phyloP scores from a whole-genome alignment of 2,797 vertebrate genomes.

The Morelia viridis region DNA sequence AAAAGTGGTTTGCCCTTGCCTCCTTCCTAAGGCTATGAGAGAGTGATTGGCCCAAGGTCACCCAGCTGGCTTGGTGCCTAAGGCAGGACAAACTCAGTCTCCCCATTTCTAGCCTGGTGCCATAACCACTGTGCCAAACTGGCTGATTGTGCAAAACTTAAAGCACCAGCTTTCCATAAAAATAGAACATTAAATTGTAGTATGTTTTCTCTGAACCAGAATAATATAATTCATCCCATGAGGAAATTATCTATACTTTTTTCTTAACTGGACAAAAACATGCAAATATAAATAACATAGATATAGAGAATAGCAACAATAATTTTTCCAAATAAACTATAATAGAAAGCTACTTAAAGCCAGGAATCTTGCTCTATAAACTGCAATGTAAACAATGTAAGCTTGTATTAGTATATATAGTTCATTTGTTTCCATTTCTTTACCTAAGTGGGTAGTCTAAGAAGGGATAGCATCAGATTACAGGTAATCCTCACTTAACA shows the following conservation, averaged over 20 bases:
- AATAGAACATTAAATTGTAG: background rate
- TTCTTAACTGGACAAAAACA: background rate
- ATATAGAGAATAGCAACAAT: background rate
- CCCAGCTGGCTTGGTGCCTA: background rate
- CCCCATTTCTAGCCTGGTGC: background rate
- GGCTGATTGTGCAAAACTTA: background rate
- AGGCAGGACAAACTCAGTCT: too few species aligned
- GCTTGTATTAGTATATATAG: background rate
- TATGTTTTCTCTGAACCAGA: background rate
- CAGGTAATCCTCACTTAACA: too few species aligned
- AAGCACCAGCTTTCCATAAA: background rate
- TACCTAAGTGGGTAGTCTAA: background rate
- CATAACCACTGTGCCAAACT: background rate
- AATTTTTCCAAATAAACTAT: background rate
- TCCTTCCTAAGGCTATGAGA: background rate
- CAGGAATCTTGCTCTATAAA: background rate
- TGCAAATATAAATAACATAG: background rate
- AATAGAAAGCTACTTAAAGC: background rate
- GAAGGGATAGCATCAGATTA: background rate
- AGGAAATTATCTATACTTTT: background rate
- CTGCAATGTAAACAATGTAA: background rate
- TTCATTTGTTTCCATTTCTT: background rate
- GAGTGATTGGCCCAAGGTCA: background rate
- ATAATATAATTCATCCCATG: background rate
- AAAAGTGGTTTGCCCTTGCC: background rate